A percentile compares a stretch with the other conserved stretches of the same genome.
Evolutionary conservation across 1,140 invertebrate species (phyloP).

Genomic region (Nebria ingens): DNA sequence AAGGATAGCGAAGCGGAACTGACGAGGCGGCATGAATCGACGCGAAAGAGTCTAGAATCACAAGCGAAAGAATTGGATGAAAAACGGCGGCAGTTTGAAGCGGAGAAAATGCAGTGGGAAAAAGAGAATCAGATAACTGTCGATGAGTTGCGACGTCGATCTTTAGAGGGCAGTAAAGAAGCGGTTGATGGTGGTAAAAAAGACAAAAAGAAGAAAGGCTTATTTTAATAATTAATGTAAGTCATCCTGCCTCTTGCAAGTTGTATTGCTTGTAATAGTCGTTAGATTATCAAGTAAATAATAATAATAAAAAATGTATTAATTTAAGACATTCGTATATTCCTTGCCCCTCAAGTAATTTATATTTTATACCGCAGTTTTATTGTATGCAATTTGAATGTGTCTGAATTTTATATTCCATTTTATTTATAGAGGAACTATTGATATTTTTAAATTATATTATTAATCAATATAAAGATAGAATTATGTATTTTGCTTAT

Average conservation of each 20-base stretch:
- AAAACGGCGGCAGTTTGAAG: slow-evolving; percentile 70
- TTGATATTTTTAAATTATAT: slow-evolving; percentile 6
- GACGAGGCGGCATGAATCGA: slow-evolving; percentile 51
- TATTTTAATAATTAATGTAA: slow-evolving; percentile 26
- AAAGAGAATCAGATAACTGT: slow-evolving; percentile 77
- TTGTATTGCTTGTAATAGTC: neutral
- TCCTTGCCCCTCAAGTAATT: slow-evolving; percentile 6
- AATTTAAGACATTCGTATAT: slow-evolving; percentile 8
- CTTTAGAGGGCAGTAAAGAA: slow-evolving; percentile 78
- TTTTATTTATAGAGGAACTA: slow-evolving; percentile 1
- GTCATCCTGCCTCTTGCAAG: neutral
- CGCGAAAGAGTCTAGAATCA: slow-evolving; percentile 60
- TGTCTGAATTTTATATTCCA: neutral
- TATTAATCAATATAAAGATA: slow-evolving; percentile 3
- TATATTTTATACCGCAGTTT: slow-evolving; percentile 5
- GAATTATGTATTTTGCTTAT: slow-evolving; percentile 3
- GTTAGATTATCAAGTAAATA: neutral
- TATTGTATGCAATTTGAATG: slow-evolving; percentile 1
- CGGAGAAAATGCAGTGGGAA: slow-evolving; percentile 85
- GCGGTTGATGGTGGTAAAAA: slow-evolving; percentile 37
- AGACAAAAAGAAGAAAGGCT: slow-evolving; percentile 33
- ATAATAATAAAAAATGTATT: slow-evolving; percentile 4
- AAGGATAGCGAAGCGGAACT: slow-evolving; percentile 84
- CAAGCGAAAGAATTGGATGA: slow-evolving; percentile 88
- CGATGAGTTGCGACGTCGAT: slow-evolving; percentile 72